Evolutionary conservation across 2,113 vertebrate species (phyloP).

Genomic region (Emydura subglobosa): DNA sequence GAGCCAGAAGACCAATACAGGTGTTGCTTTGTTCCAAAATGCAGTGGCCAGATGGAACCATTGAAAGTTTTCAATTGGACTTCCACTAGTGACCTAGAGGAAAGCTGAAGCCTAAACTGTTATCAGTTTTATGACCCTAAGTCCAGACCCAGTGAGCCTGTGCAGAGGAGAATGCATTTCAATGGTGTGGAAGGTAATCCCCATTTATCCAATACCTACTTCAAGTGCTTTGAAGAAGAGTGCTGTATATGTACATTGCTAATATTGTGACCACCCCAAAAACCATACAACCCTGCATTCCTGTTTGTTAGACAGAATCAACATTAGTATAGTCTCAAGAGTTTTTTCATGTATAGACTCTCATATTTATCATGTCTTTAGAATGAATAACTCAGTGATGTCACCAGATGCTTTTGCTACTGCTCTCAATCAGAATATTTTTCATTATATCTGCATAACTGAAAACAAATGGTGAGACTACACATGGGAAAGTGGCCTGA

Average conservation of each 20-base stretch:
- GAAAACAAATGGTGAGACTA: slow-evolving; percentile 66
- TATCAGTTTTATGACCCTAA: not conserved
- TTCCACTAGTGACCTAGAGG: not conserved
- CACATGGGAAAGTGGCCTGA: slow-evolving; percentile 75
- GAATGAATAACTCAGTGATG: not conserved
- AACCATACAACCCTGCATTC: not conserved
- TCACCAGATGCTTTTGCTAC: slow-evolving; percentile 38
- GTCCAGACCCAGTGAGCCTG: not conserved
- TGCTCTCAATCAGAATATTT: slow-evolving; percentile 58
- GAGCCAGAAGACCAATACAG: not conserved
- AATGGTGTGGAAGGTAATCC: not conserved
- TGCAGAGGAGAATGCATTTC: not conserved
- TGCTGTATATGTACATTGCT: not conserved
- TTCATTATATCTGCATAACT: slow-evolving; percentile 64
- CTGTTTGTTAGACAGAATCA: not conserved
- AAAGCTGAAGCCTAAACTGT: not conserved
- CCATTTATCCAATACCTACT: not conserved
- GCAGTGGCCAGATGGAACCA: not conserved
- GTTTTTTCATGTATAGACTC: not conserved
- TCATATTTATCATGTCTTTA: not conserved
- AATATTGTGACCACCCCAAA: not conserved
- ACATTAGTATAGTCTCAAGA: not conserved
- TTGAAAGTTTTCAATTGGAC: not conserved
- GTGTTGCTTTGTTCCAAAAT: not conserved
- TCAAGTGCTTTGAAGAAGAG: not conserved